Conservation (phyloP, 2,888 invertebrate species). For the Gymnocheta viridis region DNA sequence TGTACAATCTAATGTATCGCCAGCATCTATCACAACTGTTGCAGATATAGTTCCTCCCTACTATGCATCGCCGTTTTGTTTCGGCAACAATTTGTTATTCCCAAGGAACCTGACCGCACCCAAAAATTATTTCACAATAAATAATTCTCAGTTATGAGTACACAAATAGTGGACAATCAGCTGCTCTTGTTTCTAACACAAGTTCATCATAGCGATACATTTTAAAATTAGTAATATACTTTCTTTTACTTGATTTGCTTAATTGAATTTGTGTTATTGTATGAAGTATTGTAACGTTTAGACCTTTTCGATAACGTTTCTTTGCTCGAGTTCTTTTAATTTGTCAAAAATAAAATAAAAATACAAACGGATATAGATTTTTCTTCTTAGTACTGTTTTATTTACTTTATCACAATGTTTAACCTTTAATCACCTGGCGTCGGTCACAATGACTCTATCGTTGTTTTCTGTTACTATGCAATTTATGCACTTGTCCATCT, state of each 20-base stretch:
- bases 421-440: too few relatives aligned
- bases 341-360: too few relatives aligned
- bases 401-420: too few relatives aligned
- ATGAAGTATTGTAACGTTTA: too few relatives aligned
- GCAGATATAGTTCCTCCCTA: conserved; percentile 70
- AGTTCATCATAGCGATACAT: conserved; percentile 14
- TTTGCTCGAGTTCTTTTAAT: too few relatives aligned
- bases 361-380: too few relatives aligned
- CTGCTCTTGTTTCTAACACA: neutral
- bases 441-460: too few relatives aligned
- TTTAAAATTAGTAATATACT: conserved; percentile 3
- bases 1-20: neutral
- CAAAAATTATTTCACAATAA: conserved; percentile 7
- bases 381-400: too few relatives aligned
- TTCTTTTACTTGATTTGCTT: neutral
- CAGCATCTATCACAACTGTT: neutral
- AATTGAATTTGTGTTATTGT: too few relatives aligned
- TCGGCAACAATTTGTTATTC: conserved; percentile 65
- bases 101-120: neutral
- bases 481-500: too few relatives aligned
- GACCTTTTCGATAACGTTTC: too few relatives aligned
- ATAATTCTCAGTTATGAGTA: neutral
- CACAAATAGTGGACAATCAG: neutral
- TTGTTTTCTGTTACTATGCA: conserved; percentile 11
- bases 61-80: conserved; percentile 73